phyloP scores from a whole-genome alignment of 2,113 vertebrate genomes.

The Eptatretus burgeri region DNA sequence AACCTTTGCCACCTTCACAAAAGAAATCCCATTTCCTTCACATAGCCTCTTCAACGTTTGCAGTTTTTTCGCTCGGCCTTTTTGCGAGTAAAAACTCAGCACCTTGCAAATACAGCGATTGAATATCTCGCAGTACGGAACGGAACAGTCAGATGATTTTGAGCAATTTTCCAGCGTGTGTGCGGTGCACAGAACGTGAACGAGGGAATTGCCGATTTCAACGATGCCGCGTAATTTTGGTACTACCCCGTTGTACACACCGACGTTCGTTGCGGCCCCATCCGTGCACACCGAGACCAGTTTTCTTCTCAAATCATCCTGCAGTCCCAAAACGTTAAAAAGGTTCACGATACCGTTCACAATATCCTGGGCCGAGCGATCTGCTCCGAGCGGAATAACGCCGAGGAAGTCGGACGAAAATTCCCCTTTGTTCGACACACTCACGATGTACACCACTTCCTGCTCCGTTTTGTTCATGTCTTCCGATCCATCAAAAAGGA shows the following conservation, averaged over 20 bases:
- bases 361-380: not conserved
- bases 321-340: not conserved
- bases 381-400: not conserved
- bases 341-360: not conserved
- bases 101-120: constrained; percentile 5
- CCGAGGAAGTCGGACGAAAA: constrained; percentile 2
- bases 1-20: constrained; percentile 10
- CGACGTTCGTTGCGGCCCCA: not conserved
- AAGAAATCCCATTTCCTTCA: constrained; percentile 10
- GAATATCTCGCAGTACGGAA: constrained; percentile 10
- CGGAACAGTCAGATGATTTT: constrained; percentile 9
- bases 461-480: not conserved
- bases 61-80: constrained; percentile 8
- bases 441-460: not conserved
- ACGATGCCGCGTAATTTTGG: constrained; percentile 6
- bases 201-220: constrained; percentile 7
- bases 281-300: constrained; percentile 1
- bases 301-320: not conserved
- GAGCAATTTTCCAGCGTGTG: constrained; percentile 9
- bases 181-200: constrained; percentile 9
- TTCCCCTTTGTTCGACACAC: constrained; percentile 1
- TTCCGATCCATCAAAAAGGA: constrained; percentile 1
- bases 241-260: constrained; percentile 2
- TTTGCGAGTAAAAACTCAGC: constrained; percentile 7
- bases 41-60: constrained; percentile 8